Percentiles rank a stretch among this genome's conserved stretches.
Conservation (phyloP, 2,113 vertebrate species). For the Sialia sialis region DNA sequence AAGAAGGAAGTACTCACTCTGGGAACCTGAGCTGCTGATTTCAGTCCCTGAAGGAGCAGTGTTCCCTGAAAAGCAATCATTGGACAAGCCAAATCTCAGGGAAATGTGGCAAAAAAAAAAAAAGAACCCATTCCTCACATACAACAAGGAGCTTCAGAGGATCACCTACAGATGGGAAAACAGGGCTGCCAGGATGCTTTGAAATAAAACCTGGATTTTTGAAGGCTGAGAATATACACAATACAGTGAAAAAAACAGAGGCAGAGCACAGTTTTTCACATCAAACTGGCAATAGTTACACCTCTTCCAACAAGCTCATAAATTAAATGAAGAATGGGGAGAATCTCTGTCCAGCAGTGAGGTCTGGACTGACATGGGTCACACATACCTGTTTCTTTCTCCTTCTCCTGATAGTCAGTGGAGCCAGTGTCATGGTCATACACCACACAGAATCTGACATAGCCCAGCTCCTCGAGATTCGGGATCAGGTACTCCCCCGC, state of each 20-base stretch:
- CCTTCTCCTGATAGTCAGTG: not conserved
- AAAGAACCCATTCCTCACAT: not conserved
- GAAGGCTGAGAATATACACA: not conserved
- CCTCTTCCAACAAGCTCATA: not conserved
- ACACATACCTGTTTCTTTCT: not conserved
- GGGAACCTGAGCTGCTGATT: not conserved
- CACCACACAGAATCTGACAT: constrained; percentile 79
- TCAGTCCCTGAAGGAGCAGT: not conserved
- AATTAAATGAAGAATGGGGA: not conserved
- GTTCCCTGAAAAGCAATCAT: not conserved
- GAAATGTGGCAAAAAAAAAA: not conserved
- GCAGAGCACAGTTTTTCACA: not conserved
- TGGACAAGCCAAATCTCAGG: not conserved
- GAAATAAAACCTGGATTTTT: not conserved
- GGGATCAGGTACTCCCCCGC: constrained; percentile 70
- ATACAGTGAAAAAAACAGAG: not conserved
- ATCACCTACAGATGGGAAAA: not conserved
- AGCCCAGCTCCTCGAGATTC: constrained; percentile 70
- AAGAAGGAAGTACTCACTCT: constrained; percentile 15
- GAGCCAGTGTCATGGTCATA: constrained; percentile 75
- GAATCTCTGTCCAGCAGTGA: not conserved
- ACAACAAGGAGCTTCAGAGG: not conserved
- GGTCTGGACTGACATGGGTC: not conserved
- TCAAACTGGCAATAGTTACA: not conserved
- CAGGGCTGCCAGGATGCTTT: not conserved